phyloP scores from a whole-genome alignment of 1,140 invertebrate species.

The Megalopta genalis region DNA sequence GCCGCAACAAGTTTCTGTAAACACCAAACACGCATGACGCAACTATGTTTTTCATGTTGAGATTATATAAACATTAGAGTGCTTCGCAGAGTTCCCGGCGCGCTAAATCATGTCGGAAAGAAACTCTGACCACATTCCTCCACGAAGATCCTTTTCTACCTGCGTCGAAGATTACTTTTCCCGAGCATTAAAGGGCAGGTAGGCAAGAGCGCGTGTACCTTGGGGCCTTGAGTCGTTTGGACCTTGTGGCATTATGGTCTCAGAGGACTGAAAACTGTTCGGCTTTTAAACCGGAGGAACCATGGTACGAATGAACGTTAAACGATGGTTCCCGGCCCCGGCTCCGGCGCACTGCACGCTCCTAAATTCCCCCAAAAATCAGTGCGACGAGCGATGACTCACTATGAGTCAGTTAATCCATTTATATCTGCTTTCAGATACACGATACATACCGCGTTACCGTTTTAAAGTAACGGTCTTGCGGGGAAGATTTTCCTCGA shows the following conservation, averaged over 20 bases:
- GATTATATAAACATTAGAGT: neutral
- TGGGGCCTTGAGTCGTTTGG: too few relatives aligned
- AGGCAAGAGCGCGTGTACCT: too few relatives aligned
- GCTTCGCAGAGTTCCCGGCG: neutral
- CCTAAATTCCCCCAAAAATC: constrained; percentile 39
- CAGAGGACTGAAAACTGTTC: neutral
- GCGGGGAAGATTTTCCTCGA: constrained; percentile 38
- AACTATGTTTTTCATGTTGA: neutral
- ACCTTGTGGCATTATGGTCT: too few relatives aligned
- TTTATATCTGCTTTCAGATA: constrained; percentile 48
- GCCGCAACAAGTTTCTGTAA: neutral
- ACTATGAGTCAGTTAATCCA: constrained; percentile 45
- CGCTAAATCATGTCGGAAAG: neutral
- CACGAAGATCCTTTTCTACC: neutral
- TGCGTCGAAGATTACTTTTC: neutral
- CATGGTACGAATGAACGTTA: neutral
- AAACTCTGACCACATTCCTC: neutral
- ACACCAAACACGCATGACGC: neutral
- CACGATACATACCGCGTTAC: constrained; percentile 48
- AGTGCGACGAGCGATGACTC: constrained; percentile 24
- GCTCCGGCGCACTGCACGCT: neutral
- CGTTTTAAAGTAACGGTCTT: constrained; percentile 49
- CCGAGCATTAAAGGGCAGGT: neutral
- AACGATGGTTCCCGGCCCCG: too few relatives aligned
- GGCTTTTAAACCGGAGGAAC: neutral